A percentile compares a stretch with the other conserved stretches of the same genome.
Conservation (phyloP, 2,113 vertebrate species). For the Oncorhynchus keta region DNA sequence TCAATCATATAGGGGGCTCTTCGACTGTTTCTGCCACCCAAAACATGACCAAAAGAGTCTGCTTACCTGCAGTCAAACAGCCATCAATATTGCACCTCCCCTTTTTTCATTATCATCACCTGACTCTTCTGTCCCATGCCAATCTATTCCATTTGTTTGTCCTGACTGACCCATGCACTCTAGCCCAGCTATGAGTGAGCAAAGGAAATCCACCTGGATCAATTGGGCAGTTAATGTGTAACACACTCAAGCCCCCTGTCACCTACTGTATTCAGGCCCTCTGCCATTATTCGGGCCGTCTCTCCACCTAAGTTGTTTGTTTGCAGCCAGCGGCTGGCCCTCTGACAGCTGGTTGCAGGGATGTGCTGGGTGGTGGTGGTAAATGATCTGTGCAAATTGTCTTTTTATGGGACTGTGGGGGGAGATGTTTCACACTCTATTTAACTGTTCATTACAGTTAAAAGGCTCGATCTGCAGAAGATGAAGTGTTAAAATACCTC, state of each 20-base stretch:
- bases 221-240: too few relatives aligned
- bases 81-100: too few relatives aligned
- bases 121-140: too few relatives aligned
- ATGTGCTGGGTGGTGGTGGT: conserved; percentile 41
- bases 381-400: conserved; percentile 69
- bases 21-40: too few relatives aligned
- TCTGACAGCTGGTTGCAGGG: conserved; percentile 47
- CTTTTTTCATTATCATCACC: too few relatives aligned
- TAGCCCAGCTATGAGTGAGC: not conserved
- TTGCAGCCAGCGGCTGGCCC: conserved; percentile 43
- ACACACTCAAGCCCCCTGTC: too few relatives aligned
- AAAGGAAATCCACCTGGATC: too few relatives aligned
- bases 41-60: too few relatives aligned
- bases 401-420: conserved; percentile 59
- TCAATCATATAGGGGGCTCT: too few relatives aligned
- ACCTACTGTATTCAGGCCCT: too few relatives aligned
- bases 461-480: conserved; percentile 42
- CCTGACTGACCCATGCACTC: conserved; percentile 32
- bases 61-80: too few relatives aligned
- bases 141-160: conserved; percentile 18
- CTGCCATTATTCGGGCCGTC: too few relatives aligned
- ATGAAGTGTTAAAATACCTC: conserved; percentile 38
- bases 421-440: conserved; percentile 65
- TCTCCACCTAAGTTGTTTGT: conserved; percentile 21
- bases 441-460: conserved; percentile 59